Evolutionary conservation across 2,888 invertebrate species (phyloP).

Genomic region (Cecidostiba fungosa): DNA sequence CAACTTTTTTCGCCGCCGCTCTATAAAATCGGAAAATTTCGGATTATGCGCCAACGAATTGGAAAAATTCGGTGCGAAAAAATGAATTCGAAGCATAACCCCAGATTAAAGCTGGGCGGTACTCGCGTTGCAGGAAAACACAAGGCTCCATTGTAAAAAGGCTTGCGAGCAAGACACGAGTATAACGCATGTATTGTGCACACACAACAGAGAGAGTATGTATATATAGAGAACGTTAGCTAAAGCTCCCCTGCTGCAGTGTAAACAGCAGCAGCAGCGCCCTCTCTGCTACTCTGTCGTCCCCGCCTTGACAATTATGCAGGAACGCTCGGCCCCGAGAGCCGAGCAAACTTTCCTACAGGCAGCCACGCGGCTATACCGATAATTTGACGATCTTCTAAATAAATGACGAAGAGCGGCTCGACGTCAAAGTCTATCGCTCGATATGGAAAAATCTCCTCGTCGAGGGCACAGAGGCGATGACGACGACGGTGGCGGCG

Average conservation of each 20-base stretch:
- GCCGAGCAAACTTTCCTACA: conserved; percentile 55
- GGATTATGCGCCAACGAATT: no score
- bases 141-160: no score
- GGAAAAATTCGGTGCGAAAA: no score
- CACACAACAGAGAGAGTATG: no score
- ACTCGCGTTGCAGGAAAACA: no score
- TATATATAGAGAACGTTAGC: not conserved
- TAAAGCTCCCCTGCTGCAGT: conserved; percentile 17
- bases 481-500: no score
- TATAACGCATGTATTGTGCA: no score
- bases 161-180: no score
- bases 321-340: conserved; percentile 43
- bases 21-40: no score
- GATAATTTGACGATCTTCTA: conserved; percentile 61
- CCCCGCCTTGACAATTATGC: conserved; percentile 56
- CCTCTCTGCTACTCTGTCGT: not conserved
- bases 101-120: not conserved
- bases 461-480: not conserved
- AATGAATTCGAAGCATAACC: not conserved
- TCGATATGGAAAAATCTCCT: conserved; percentile 35
- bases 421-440: conserved; percentile 11
- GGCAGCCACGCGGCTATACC: conserved; percentile 3
- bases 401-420: conserved; percentile 48
- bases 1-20: no score
- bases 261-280: conserved; percentile 15